Evolutionary conservation across 2,113 vertebrate genomes (phyloP).

Genomic region (Eretmochelys imbricata): DNA sequence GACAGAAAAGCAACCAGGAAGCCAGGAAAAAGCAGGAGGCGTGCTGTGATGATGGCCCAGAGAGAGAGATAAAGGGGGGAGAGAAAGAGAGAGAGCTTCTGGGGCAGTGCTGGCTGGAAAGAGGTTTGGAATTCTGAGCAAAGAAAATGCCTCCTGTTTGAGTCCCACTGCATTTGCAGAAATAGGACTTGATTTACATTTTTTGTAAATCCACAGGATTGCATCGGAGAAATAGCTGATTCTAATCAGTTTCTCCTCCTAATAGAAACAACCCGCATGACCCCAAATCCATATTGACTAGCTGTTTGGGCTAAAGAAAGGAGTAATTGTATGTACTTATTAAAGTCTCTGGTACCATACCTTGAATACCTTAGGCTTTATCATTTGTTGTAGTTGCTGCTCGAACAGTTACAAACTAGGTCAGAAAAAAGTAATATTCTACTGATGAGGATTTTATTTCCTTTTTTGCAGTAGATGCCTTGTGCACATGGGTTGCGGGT

Average conservation of each 20-base stretch:
- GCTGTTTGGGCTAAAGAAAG: not conserved
- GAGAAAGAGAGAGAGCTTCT: not conserved
- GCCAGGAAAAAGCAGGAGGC: not conserved
- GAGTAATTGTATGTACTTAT: not conserved
- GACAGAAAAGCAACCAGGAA: not conserved
- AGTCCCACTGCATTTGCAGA: not conserved
- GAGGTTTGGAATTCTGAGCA: not conserved
- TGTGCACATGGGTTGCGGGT: too few species aligned
- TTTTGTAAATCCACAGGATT: not conserved
- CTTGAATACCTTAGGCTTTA: not conserved
- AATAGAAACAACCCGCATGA: not conserved
- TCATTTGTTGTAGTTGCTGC: not conserved
- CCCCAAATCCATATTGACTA: not conserved
- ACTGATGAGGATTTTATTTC: not conserved
- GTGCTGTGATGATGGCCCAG: not conserved
- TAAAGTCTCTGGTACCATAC: not conserved
- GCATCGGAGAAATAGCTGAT: not conserved
- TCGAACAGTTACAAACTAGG: not conserved
- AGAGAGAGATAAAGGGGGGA: not conserved
- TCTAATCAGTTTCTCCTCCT: not conserved
- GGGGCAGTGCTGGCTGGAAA: not conserved
- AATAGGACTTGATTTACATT: not conserved
- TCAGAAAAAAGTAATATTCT: not conserved
- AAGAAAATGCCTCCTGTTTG: not conserved
- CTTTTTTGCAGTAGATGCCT: accelerated